Evolutionary conservation across 2,797 vertebrate genomes (phyloP), one percentile per base, ranked within the genome.

Genomic region (Melanotaenia pygmaea): DNA sequence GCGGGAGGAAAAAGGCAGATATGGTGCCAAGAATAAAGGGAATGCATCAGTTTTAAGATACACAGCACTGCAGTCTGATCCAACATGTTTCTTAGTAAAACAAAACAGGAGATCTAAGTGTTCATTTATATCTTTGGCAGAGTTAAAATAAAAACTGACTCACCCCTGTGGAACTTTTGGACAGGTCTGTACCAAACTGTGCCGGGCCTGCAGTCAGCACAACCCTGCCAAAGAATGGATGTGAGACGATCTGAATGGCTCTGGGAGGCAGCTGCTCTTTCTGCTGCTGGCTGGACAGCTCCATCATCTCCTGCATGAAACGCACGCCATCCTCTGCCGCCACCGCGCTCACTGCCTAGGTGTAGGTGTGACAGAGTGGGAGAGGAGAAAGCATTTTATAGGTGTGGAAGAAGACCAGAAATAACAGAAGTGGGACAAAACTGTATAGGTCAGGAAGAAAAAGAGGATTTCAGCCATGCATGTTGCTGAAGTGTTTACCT

Each of bases 261-360:
- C 98, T 94, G 14, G 98, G 98, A 54, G 98, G 98, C 2, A 99
- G 95, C 94, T 99, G 98, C 80, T 99, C 98, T 65, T 99, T 99
- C 77, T 99, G 98, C 66, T 99, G 98, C 91, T 99, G 98, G 89
- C 97, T 99, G 79, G 98, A 99, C 59, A 99, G 90, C 77, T 99
- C 98, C 93, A 99, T 99, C 98, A 99, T 99, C 86, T 99, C 98
- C 91, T 99, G 98, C 98, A 99, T 99, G 93, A 99, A 99, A 38
- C 98, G 94, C 79, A 99, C 92, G 1, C 98, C 98, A 5, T 99
- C 98, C 88, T 99, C 98, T 2, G 98, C 98, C 56, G 98, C 97
- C 3, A 98, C 91, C 0, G 97, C 96, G 72, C 97, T 99, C 72
- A 97, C 96, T 47, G 98, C 98, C 98, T 99, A 67, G 10, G 58